Conservation (phyloP, 2,888 invertebrate genomes). For the Auanema sp. region DNA sequence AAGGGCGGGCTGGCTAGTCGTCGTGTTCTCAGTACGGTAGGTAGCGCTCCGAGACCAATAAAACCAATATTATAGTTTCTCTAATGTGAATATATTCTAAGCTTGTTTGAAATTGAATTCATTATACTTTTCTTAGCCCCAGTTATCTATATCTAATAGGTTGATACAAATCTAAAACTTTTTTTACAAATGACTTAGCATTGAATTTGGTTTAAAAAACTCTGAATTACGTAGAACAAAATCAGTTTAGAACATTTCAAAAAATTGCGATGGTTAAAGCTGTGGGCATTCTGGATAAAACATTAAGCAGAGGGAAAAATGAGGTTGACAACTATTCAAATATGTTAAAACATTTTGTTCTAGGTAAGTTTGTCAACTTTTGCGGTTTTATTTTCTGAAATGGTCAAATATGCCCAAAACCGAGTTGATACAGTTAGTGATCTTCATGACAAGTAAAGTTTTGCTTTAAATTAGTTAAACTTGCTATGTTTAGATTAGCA, state of each 20-base stretch:
- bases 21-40: no score
- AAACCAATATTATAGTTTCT: no score
- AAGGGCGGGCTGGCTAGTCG: no score
- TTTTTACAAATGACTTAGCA: no score
- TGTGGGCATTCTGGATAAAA: slow-evolving; percentile 60
- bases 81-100: no score
- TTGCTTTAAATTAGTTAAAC: neutral
- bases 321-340: slow-evolving; percentile 39
- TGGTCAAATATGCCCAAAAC: slow-evolving; percentile 91
- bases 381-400: slow-evolving; percentile 93
- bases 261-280: slow-evolving; percentile 35
- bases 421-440: slow-evolving; percentile 90
- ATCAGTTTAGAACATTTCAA: neutral
- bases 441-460: slow-evolving; percentile 77
- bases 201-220: no score
- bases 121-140: no score
- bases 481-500: slow-evolving; percentile 74
- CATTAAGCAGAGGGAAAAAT: slow-evolving; percentile 59
- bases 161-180: neutral
- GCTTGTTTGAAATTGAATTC: no score
- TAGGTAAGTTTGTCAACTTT: slow-evolving; percentile 71
- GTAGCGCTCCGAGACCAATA: no score
- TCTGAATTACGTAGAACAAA: no score
- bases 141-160: no score
- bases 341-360: slow-evolving; percentile 16